Evolutionary conservation across 2,113 vertebrate genomes (phyloP).

Genomic region (Argyrosomus japonicus): DNA sequence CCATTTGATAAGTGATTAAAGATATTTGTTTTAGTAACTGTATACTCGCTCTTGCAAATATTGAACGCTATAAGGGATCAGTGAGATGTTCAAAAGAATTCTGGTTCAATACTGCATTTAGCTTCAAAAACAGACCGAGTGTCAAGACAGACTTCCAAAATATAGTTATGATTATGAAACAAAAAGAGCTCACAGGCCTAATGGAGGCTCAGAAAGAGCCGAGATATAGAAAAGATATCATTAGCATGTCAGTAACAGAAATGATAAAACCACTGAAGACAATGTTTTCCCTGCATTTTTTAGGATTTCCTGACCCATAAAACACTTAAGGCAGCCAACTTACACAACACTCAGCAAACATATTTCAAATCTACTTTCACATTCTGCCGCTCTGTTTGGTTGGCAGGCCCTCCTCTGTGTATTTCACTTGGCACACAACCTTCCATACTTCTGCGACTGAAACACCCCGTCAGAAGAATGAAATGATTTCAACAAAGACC

Average conservation of each 20-base stretch:
- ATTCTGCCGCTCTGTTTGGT: slow-evolving; percentile 26
- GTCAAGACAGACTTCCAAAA: background rate
- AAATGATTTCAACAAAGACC: slow-evolving; percentile 36
- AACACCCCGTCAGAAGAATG: slow-evolving; percentile 35
- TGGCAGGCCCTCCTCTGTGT: slow-evolving; percentile 41
- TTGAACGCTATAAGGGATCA: background rate
- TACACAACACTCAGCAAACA: slow-evolving; percentile 49
- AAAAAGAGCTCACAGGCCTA: background rate
- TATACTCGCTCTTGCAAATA: background rate
- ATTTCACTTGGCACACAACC: slow-evolving; percentile 54
- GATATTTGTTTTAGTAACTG: too few relatives aligned
- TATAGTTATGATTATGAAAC: background rate
- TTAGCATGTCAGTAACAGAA: slow-evolving; percentile 23
- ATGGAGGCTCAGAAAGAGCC: background rate
- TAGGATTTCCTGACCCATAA: slow-evolving; percentile 9
- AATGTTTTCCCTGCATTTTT: slow-evolving; percentile 14
- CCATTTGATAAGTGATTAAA: too few relatives aligned
- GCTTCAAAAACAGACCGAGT: background rate
- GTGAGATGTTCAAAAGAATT: background rate
- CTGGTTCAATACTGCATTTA: background rate
- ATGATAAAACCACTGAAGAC: slow-evolving; percentile 25
- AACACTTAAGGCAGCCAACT: slow-evolving; percentile 31
- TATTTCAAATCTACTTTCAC: slow-evolving; percentile 47
- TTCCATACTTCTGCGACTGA: slow-evolving; percentile 16
- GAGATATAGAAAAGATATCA: background rate